Percentiles rank a stretch among this genome's conserved stretches.
These are phyloP conservation scores for Blastomussa wellsi DNA, from an alignment of 92 coral and sea anemone genomes.

Conservation along the genomic window DNA sequence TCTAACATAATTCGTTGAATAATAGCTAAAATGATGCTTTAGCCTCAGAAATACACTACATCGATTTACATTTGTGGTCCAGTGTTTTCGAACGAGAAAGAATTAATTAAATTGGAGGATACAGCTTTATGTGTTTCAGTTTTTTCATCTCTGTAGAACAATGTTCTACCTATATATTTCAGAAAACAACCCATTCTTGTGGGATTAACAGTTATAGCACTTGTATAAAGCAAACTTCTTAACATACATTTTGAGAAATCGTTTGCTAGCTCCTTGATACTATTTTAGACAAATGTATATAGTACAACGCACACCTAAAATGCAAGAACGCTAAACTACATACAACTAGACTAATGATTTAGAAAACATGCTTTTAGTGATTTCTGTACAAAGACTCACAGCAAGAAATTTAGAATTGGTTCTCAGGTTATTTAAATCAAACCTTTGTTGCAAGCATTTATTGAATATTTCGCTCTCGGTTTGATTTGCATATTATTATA, in stretches of 20 bases:
- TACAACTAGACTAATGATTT: not conserved
- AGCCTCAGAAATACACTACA: not conserved
- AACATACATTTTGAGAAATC: not conserved
- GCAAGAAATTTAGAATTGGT: not conserved
- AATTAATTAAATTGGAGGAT: not conserved
- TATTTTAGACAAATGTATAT: not conserved
- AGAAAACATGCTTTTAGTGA: not conserved
- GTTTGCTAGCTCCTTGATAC: not conserved
- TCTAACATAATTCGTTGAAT: not conserved
- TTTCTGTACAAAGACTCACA: not conserved
- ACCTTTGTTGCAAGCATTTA: not conserved
- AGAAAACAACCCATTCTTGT: not conserved
- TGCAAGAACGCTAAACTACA: not conserved
- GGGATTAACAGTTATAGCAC: not conserved
- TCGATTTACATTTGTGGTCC: not conserved
- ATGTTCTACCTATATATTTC: no score
- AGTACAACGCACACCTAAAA: not conserved
- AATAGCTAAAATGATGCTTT: not conserved
- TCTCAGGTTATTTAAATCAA: not conserved
- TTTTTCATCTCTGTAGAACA: not conserved
- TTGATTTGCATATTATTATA: constrained; percentile 4
- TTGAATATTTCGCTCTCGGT: not conserved
- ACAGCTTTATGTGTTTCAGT: no score
- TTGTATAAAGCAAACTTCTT: not conserved
- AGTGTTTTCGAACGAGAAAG: not conserved